Evolutionary conservation across 2,113 vertebrate species (phyloP), one percentile per base, ranked within the genome.

Genomic region (Otus sunia): DNA sequence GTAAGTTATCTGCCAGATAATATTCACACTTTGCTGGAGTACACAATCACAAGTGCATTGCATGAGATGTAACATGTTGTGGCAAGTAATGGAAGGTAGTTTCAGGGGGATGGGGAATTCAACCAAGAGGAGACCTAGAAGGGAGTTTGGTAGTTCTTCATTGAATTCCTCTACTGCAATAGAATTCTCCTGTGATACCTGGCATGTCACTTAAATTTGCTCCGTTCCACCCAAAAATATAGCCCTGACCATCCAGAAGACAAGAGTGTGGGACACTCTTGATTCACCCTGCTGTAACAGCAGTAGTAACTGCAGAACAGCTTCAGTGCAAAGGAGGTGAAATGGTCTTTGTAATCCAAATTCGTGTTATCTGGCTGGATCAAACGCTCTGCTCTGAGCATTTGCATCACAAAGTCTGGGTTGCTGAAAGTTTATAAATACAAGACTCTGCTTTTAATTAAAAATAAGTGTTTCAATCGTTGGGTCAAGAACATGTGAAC

Each of bases 1-100:
- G 72, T 92, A 86, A 89, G 47, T 64, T 80, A 49, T 74, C 72
- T 92, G 71, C 66, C 74, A 84, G 56, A 86, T 47, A 91, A 84
- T 77, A 58, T 43, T 81, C 92, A 84, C 52, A 78, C 47, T 85
- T 92, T 60, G 60, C 39, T 91, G 84, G 29, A 89, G 76, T 81
- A 78, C 86, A 59, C 56, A n/a, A 12, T 30, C 52, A 36, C 0
- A 3, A 49, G 14, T 26, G 36, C 39, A 62, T 34, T 81, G 73
- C 37, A 30, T 2, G 6, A 91, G 66, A 89, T 9, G 1, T 55
- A 52, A 56, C 60, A 23, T 4, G 7, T 49, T 87, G 73, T 82
- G 77, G 56, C 62, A 87, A 59, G 23, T 75, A 78, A 85, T 56
- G 59, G 60, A 92, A 85, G 53, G 66, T 29, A 50, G 26, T 34